phyloP scores from a whole-genome alignment of 2,888 invertebrate species.

The Loripinus fragilis region DNA sequence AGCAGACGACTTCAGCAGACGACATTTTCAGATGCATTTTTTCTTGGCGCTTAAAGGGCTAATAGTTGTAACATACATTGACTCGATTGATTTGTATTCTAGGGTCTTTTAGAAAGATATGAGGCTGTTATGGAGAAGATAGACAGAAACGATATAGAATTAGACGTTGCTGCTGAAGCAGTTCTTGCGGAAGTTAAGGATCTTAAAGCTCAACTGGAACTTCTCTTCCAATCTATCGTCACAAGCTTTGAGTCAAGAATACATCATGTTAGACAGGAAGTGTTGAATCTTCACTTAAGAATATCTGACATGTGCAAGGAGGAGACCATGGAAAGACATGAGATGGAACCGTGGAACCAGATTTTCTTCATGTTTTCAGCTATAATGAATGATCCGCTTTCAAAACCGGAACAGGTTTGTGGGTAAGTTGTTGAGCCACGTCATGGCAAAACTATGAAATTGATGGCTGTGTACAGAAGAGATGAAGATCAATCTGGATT shows the following conservation, averaged over 20 bases:
- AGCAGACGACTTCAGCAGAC: too few species aligned
- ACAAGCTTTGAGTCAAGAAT: not conserved
- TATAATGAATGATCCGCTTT: conserved; percentile 27
- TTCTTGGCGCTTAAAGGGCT: too few species aligned
- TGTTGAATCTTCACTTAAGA: not conserved
- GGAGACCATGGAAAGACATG: not conserved
- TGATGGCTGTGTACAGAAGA: too few species aligned
- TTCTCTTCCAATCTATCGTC: not conserved
- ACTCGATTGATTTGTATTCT: too few species aligned
- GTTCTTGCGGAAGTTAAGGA: not conserved
- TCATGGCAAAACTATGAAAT: too few species aligned
- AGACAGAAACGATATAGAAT: not conserved
- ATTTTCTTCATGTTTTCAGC: conserved; percentile 22
- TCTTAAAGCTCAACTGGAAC: not conserved
- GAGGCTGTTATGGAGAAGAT: not conserved
- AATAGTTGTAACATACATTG: too few species aligned
- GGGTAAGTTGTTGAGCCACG: conserved; percentile 34
- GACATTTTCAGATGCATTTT: too few species aligned
- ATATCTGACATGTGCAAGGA: too few species aligned
- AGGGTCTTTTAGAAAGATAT: not conserved
- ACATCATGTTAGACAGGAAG: not conserved
- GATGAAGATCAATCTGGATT: too few species aligned
- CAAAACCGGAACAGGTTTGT: conserved; percentile 34
- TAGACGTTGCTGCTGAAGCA: not conserved
- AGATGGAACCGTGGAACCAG: not conserved